Conservation (phyloP, 2,888 invertebrate genomes). For the Furcula furcula region DNA sequence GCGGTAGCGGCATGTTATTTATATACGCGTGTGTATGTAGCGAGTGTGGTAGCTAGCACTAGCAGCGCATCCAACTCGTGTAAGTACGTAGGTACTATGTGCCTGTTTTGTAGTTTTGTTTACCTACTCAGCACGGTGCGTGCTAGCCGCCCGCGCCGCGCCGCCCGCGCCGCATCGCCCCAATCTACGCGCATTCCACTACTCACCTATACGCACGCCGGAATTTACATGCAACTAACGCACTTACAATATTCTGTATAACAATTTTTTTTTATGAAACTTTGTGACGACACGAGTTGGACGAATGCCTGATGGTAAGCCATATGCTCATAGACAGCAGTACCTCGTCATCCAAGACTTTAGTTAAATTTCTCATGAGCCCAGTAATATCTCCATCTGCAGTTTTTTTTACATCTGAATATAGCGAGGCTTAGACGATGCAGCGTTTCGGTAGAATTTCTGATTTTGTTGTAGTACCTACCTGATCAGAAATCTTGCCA, state of each 20-base stretch:
- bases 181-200: slow-evolving; percentile 48
- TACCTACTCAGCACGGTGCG: slow-evolving; percentile 67
- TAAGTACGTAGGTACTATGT: slow-evolving; percentile 42
- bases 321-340: no score
- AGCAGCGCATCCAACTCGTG: slow-evolving; percentile 49
- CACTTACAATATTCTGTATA: background rate
- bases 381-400: no score
- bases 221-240: slow-evolving; percentile 2
- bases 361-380: no score
- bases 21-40: slow-evolving; percentile 21
- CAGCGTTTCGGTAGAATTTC: no score
- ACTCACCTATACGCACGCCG: slow-evolving; percentile 35
- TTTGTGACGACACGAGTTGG: no score
- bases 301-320: no score
- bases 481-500: no score
- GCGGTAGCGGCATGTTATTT: slow-evolving; percentile 23
- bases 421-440: no score
- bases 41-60: slow-evolving; percentile 20
- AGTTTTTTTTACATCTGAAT: no score
- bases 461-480: no score
- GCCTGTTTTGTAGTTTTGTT: slow-evolving; percentile 65
- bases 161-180: slow-evolving; percentile 27
- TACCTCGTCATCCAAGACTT: no score
- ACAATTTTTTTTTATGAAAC: no score
- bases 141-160: slow-evolving; percentile 26